Evolutionary conservation across 2,113 vertebrate species (phyloP), one percentile per base, ranked within the genome.

Genomic region (Ia io): DNA sequence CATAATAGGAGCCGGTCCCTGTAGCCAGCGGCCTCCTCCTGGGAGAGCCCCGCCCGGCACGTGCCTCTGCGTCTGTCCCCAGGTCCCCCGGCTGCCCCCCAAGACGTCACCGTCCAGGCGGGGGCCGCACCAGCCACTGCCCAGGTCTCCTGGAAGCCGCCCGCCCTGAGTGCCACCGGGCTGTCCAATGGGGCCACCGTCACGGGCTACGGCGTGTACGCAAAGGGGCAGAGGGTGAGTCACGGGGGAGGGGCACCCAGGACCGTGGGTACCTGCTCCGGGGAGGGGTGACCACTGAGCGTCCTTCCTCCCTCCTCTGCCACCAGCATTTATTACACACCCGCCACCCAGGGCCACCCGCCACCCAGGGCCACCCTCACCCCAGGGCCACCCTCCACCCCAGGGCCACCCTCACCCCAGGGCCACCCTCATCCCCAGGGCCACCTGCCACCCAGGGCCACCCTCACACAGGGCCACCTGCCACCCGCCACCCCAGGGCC

Each of bases 141-240:
- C 74, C 99, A 99, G 97, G 98, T 99, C 96, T 99, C 98, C 95
- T 99, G 99, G 99, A 99, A 98, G 95, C 99, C 99, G 1, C 99
- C 99, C 0, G 67, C 90, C 1, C 98, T 99, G 97, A 99, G 99
- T 0, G 95, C 99, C 35, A 97, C 98, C 1, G 99, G 99, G 89
- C 99, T 99, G n/a, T 99, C 99, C 83, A 99, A 99, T 0, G 99
- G 99, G 0, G 99, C 99, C 95, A 99, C 42, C 0, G 99, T 99
- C 49, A 99, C 99, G 0, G 99, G 99, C 94, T 99, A 99, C 0
- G 98, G 98, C 3, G 99, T 99, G 84, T 99, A 99, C 59, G 99
- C 99, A 70, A 99, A 99, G 97, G 99, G 99, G 95, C 99, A 99
- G 97, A 99, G 99, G 99, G 99, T 99, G 97, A 98, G 98, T 97